Evolutionary conservation across 1,140 invertebrate species (phyloP).

Genomic region (Euura lappo): DNA sequence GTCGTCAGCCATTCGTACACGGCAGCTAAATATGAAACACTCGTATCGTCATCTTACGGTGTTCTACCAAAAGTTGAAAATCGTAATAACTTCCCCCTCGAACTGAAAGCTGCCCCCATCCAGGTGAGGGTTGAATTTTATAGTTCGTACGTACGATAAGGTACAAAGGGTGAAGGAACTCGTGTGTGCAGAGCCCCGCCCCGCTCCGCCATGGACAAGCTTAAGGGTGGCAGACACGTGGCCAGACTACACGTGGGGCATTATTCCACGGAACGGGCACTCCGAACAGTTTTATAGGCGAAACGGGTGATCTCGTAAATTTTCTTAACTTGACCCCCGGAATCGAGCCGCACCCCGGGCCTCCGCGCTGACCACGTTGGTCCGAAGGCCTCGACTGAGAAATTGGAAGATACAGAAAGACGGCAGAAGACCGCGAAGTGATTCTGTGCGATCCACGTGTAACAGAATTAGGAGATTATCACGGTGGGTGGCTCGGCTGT

Average conservation of each 20-base stretch:
- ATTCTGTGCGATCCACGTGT: background rate
- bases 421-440: background rate
- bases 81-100: too few species aligned
- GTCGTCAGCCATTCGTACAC: background rate
- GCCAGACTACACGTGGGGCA: conserved; percentile 1
- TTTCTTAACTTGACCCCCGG: background rate
- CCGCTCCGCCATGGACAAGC: background rate
- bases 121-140: background rate
- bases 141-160: background rate
- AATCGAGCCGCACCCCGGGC: too few species aligned
- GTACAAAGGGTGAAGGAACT: conserved; percentile 1
- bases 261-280: background rate
- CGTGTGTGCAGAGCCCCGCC: background rate
- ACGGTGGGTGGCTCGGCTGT: background rate
- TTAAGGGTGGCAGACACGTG: background rate
- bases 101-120: background rate
- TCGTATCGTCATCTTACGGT: too few species aligned
- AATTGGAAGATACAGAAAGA: too few species aligned
- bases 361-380: too few species aligned
- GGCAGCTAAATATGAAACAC: too few species aligned
- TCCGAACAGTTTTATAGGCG: background rate
- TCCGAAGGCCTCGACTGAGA: too few species aligned
- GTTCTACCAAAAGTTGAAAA: too few species aligned
- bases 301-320: background rate
- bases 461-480: background rate